A percentile compares a stretch with the other conserved stretches of the same genome.
Conservation (phyloP, 1,140 invertebrate genomes). For the Aphis craccivora region DNA sequence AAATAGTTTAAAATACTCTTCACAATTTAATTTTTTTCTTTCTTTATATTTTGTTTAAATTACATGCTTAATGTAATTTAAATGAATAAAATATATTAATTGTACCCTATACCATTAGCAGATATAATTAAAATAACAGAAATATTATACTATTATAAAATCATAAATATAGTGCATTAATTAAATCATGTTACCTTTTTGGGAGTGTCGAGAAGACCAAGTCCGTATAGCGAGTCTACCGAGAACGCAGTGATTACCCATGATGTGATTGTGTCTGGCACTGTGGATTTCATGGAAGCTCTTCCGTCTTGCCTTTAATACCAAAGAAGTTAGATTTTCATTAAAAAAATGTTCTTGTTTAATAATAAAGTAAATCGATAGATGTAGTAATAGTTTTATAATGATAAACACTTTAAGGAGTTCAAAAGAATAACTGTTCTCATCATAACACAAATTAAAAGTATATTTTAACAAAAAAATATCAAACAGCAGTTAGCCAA, state of each 20-base stretch:
- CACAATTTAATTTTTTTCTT: neutral
- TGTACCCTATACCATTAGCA: neutral
- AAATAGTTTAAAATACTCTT: neutral
- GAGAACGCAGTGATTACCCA: constrained; percentile 95
- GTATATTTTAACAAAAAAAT: neutral
- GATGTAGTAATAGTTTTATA: neutral
- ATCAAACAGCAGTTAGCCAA: neutral
- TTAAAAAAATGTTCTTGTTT: neutral
- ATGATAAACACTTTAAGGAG: neutral
- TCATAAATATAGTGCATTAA: neutral
- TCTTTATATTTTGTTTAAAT: neutral
- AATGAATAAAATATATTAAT: no score
- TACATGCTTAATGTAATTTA: no score
- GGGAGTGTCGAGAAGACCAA: constrained; percentile 79
- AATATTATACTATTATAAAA: neutral
- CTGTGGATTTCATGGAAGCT: constrained; percentile 66
- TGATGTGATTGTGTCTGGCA: constrained; percentile 90
- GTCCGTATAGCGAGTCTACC: constrained; percentile 80
- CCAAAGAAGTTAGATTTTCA: neutral
- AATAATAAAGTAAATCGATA: neutral
- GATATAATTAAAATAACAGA: neutral
- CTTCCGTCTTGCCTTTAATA: constrained; percentile 67
- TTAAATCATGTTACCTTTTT: constrained; percentile 70
- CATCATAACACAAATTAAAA: neutral
- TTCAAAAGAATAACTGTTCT: neutral